These are phyloP conservation scores for Bombus consobrinus DNA, from an alignment of 1,140 invertebrate genomes.

Conservation along the genomic window DNA sequence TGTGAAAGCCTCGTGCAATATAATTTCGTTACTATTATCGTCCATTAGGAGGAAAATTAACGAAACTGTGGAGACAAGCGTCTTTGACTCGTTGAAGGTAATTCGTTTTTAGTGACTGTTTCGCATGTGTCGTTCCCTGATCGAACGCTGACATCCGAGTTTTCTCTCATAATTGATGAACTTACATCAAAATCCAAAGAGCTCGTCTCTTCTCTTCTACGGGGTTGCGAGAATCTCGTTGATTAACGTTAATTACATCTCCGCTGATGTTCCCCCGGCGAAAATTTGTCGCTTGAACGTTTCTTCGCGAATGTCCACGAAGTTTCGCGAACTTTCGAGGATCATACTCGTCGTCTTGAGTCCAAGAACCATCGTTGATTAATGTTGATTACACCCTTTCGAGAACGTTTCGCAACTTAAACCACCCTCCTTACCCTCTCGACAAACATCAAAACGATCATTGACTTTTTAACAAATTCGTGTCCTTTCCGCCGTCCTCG, in stretches of 20 bases:
- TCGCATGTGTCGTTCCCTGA: background rate
- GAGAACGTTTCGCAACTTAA: background rate
- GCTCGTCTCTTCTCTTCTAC: background rate
- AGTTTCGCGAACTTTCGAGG: conserved; percentile 24
- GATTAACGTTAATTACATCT: conserved; percentile 42
- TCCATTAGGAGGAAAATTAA: background rate
- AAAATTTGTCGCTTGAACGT: conserved; percentile 13
- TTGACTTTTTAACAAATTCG: background rate
- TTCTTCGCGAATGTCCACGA: conserved; percentile 8
- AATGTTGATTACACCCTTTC: conserved; percentile 21
- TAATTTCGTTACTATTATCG: background rate
- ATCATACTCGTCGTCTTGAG: background rate
- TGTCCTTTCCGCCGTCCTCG: no score
- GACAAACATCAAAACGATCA: background rate
- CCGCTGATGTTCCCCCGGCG: background rate
- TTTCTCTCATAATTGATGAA: conserved; percentile 22
- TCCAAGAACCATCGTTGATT: conserved; percentile 16
- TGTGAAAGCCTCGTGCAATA: background rate
- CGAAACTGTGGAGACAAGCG: background rate
- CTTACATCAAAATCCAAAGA: conserved; percentile 3
- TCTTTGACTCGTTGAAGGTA: background rate
- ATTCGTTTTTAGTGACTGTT: background rate
- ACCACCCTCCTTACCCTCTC: background rate
- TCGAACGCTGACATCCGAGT: background rate
- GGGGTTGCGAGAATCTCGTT: conserved; percentile 5